Conservation (phyloP, 2,113 vertebrate species). For the Xenus cinereus region DNA sequence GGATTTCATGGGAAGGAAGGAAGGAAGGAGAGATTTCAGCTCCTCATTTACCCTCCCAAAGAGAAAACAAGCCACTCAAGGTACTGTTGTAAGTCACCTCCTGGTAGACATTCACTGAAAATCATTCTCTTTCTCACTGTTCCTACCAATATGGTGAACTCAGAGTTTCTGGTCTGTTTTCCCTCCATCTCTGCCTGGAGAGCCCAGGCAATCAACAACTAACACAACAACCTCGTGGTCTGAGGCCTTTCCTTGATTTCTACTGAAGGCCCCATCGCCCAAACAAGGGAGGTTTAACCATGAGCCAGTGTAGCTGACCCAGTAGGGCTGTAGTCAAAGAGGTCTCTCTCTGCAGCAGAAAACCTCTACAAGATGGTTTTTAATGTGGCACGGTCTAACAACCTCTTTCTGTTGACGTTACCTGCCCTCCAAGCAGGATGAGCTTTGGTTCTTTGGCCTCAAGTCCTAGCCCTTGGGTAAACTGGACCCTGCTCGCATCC, state of each 20-base stretch:
- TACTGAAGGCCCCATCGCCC: background rate
- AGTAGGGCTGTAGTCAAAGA: background rate
- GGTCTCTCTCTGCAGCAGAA: background rate
- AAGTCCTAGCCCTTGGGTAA: background rate
- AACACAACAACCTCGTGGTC: background rate
- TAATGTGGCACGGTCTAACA: rapidly evolving
- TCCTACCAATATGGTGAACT: rapidly evolving
- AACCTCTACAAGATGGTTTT: background rate
- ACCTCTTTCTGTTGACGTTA: background rate
- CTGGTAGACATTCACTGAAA: background rate
- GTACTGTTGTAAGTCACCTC: background rate
- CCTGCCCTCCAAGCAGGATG: background rate
- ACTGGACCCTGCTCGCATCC: background rate
- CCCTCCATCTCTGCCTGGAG: background rate
- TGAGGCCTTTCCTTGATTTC: background rate
- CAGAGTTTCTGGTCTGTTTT: background rate
- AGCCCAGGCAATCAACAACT: background rate
- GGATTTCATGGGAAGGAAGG: background rate
- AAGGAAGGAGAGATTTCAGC: background rate
- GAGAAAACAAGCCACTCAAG: background rate
- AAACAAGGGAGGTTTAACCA: background rate
- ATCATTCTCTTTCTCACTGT: background rate
- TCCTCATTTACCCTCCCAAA: background rate
- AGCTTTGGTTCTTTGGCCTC: background rate
- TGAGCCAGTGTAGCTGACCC: background rate